phyloP scores from a whole-genome alignment of 2,113 vertebrate genomes.

The Aptenodytes forsteri region DNA sequence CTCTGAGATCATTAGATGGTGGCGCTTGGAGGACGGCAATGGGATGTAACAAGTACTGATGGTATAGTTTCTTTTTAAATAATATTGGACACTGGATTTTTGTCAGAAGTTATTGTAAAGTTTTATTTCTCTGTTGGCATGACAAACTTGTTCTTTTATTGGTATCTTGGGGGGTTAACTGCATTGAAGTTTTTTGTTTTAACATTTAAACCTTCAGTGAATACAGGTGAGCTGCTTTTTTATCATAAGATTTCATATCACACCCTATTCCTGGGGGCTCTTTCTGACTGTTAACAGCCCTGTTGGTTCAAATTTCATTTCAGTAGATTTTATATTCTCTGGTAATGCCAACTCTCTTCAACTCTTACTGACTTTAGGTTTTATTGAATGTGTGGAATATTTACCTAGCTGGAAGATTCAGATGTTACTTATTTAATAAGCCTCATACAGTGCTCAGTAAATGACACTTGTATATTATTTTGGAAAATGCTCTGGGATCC shows the following conservation, averaged over 20 bases:
- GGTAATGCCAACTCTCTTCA: neutral
- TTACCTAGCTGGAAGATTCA: neutral
- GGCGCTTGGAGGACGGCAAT: neutral
- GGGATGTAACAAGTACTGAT: neutral
- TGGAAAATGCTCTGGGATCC: neutral
- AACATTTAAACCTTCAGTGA: neutral
- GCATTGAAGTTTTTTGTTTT: neutral
- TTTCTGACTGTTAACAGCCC: neutral
- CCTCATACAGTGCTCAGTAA: neutral
- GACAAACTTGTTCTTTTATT: neutral
- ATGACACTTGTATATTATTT: neutral
- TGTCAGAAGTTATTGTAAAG: neutral
- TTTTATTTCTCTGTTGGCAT: neutral
- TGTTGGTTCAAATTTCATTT: neutral
- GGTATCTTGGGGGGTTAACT: neutral
- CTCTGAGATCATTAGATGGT: neutral
- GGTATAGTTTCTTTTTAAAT: neutral
- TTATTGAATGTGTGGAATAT: slow-evolving; percentile 10
- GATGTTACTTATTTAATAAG: neutral
- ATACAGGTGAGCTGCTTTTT: neutral
- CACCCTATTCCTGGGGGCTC: neutral
- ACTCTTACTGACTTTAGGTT: neutral
- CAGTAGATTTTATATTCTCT: neutral
- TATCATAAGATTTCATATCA: neutral
- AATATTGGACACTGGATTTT: neutral